Conservation (phyloP, 2,113 vertebrate genomes). For the Siniperca chuatsi region DNA sequence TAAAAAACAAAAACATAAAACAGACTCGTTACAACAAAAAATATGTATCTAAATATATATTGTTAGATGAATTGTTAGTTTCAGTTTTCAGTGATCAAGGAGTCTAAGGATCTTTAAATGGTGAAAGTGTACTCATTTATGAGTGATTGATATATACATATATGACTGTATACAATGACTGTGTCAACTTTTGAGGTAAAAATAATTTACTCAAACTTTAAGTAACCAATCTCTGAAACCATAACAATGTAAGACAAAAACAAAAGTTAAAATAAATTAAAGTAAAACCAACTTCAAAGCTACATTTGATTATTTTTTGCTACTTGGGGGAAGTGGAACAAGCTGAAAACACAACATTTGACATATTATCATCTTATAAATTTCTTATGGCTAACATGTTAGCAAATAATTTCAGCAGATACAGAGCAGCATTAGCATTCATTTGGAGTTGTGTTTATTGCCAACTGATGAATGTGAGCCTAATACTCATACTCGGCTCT, state of each 20-base stretch:
- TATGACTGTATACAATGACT: too few species aligned
- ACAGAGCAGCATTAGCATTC: neutral
- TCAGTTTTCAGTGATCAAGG: neutral
- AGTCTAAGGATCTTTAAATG: too few species aligned
- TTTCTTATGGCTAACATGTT: neutral
- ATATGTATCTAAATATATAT: neutral
- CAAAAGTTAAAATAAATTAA: too few species aligned
- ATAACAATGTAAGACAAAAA: too few species aligned
- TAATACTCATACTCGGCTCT: neutral
- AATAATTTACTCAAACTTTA: neutral
- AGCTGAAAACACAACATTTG: too few species aligned
- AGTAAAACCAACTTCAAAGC: too few species aligned
- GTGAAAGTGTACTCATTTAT: too few species aligned
- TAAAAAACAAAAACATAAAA: neutral
- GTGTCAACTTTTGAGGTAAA: neutral
- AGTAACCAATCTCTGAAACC: neutral
- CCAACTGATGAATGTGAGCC: neutral
- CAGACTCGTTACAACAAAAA: neutral
- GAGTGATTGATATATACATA: too few species aligned
- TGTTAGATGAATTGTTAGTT: neutral
- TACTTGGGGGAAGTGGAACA: too few species aligned
- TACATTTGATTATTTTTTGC: too few species aligned
- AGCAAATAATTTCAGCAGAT: neutral
- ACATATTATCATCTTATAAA: too few species aligned
- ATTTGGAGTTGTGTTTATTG: neutral